These are phyloP conservation scores for Fratercula arctica DNA, from an alignment of 2,797 vertebrate species.

Conservation along the genomic window DNA sequence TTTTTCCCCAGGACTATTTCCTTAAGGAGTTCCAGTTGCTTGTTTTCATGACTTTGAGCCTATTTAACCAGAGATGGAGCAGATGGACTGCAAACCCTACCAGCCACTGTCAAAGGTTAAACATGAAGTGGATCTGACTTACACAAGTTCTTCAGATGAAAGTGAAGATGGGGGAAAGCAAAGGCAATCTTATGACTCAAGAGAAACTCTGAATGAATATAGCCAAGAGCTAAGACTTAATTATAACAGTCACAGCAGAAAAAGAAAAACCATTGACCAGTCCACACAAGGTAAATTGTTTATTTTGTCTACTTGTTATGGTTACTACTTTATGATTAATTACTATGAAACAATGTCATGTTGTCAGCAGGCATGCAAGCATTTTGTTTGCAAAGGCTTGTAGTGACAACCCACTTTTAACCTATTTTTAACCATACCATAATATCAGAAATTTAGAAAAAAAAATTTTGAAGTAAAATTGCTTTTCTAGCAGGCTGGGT, in stretches of 20 bases:
- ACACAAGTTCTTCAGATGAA: constrained; percentile 95
- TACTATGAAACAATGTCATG: not conserved
- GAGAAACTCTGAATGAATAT: constrained; percentile 94
- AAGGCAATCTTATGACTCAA: constrained; percentile 90
- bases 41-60: constrained; percentile 84
- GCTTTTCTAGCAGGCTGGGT: not conserved
- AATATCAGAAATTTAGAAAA: not conserved
- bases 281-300: constrained; percentile 85
- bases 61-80: constrained; percentile 88
- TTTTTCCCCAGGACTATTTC: constrained; percentile 74
- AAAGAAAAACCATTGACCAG: constrained; percentile 87
- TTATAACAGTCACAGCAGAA: constrained; percentile 88
- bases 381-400: not conserved
- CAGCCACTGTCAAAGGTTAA: constrained; percentile 94
- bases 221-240: constrained; percentile 91
- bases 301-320: not conserved
- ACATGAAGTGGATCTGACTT: constrained; percentile 95
- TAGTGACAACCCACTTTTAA: not conserved
- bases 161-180: constrained; percentile 92
- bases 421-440: not conserved
- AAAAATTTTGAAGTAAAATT: not conserved
- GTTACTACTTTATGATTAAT: not conserved
- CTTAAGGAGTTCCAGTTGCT: constrained; percentile 72
- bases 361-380: not conserved
- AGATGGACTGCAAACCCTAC: constrained; percentile 97